A percentile compares a stretch with the other conserved stretches of the same genome.
Evolutionary conservation across 2,888 invertebrate genomes (phyloP).

Genomic region (Xestia ashworthii): DNA sequence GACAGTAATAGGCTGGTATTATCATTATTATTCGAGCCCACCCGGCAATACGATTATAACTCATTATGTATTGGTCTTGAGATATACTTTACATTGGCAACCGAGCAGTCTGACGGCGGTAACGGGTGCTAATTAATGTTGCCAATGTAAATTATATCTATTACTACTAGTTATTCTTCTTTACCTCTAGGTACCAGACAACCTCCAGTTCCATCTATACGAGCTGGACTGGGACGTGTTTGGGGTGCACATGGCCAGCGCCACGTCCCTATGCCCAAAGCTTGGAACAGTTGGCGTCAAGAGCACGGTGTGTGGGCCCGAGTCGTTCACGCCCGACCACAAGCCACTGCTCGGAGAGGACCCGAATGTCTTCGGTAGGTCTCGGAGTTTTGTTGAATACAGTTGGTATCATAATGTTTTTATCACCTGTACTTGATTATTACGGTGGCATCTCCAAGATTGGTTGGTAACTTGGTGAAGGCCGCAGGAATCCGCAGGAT

Average conservation of each 20-base stretch:
- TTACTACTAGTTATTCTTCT: neutral
- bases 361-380: conserved; percentile 90
- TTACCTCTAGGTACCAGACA: conserved; percentile 91
- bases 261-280: conserved; percentile 93
- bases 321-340: conserved; percentile 98
- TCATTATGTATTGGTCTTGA: too few relatives aligned
- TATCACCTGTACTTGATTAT: neutral
- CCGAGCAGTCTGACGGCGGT: too few relatives aligned
- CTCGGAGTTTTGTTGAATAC: neutral
- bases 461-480: neutral
- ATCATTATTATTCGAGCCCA: neutral
- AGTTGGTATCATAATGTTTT: too few relatives aligned
- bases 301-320: conserved; percentile 97
- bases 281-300: conserved; percentile 94
- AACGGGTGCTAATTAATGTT: too few relatives aligned
- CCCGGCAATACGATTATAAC: too few relatives aligned
- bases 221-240: conserved; percentile 97
- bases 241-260: conserved; percentile 93
- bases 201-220: conserved; percentile 96
- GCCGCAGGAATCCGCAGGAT: neutral
- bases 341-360: conserved; percentile 96
- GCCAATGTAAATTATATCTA: too few relatives aligned
- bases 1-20: too few relatives aligned
- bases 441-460: neutral
- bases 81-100: too few relatives aligned